Percentiles rank a stretch among this genome's conserved stretches.
Conservation (phyloP, 2,888 invertebrate genomes). For the Eulithis testata region DNA sequence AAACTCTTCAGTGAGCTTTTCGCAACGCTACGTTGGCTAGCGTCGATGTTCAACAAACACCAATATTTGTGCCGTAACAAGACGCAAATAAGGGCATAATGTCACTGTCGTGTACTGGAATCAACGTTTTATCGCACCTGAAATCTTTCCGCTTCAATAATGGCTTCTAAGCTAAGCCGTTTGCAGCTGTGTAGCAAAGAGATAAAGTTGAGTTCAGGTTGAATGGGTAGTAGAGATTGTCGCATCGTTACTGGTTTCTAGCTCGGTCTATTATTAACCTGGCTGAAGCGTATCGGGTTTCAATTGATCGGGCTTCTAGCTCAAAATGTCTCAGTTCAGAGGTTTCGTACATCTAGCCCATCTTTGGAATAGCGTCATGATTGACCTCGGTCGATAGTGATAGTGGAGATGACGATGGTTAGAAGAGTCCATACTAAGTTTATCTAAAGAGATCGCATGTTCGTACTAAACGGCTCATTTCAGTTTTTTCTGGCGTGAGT, state of each 20-base stretch:
- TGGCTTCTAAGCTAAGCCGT: slow-evolving; percentile 7
- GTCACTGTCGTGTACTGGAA: slow-evolving; percentile 19
- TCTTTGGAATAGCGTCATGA: too few relatives aligned
- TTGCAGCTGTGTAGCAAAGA: background rate
- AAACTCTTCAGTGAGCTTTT: too few relatives aligned
- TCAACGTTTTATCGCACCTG: slow-evolving; percentile 25
- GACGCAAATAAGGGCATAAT: slow-evolving; percentile 23
- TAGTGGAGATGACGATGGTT: too few relatives aligned
- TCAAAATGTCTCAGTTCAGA: slow-evolving; percentile 3
- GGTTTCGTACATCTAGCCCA: background rate
- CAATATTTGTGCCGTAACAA: slow-evolving; percentile 28
- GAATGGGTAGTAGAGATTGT: slow-evolving; percentile 7
- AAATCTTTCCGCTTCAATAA: slow-evolving; percentile 14
- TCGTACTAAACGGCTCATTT: too few relatives aligned
- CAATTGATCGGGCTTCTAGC: slow-evolving; percentile 3
- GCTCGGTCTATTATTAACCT: slow-evolving; percentile 43
- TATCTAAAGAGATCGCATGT: too few relatives aligned
- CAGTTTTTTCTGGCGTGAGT: too few relatives aligned
- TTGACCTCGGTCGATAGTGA: too few relatives aligned
- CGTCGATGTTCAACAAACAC: slow-evolving; percentile 15
- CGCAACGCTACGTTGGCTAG: background rate
- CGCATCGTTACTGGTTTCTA: slow-evolving; percentile 10
- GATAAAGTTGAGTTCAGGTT: slow-evolving; percentile 7
- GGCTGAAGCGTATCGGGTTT: slow-evolving; percentile 35
- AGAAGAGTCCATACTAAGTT: too few relatives aligned